Conservation (phyloP, 1,140 invertebrate genomes). For the Heliconius himera region DNA sequence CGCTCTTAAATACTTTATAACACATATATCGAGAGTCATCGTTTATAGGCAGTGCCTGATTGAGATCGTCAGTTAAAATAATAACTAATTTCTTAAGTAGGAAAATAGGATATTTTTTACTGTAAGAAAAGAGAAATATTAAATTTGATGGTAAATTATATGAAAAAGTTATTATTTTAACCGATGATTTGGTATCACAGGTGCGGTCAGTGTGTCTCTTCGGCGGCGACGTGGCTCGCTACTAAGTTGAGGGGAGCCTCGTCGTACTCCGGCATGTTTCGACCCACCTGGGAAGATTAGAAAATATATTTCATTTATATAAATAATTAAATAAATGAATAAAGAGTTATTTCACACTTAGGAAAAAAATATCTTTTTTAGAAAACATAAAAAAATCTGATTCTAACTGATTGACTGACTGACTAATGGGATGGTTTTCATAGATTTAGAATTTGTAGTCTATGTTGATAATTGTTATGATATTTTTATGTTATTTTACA, state of each 20-base stretch:
- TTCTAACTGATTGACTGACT: too few species aligned
- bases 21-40: background rate
- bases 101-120: background rate
- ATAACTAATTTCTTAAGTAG: background rate
- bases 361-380: too few species aligned
- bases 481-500: too few species aligned
- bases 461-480: too few species aligned
- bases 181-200: background rate
- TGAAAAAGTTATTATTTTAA: slow-evolving; percentile 5
- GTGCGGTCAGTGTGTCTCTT: slow-evolving; percentile 75
- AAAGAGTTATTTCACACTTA: too few species aligned
- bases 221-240: slow-evolving; percentile 74
- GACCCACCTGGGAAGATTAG: slow-evolving; percentile 57
- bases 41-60: background rate
- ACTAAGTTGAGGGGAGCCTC: slow-evolving; percentile 78
- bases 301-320: too few species aligned
- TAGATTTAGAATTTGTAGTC: too few species aligned
- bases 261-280: slow-evolving; percentile 72
- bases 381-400: too few species aligned
- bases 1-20: slow-evolving; percentile 4
- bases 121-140: background rate
- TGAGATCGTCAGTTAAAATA: background rate
- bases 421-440: too few species aligned
- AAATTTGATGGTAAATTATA: background rate
- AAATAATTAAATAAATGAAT: too few species aligned